A percentile compares a stretch with the other conserved stretches of the same genome.
Evolutionary conservation across 2,888 invertebrate genomes (phyloP).

Genomic region (Camponotus fellah): DNA sequence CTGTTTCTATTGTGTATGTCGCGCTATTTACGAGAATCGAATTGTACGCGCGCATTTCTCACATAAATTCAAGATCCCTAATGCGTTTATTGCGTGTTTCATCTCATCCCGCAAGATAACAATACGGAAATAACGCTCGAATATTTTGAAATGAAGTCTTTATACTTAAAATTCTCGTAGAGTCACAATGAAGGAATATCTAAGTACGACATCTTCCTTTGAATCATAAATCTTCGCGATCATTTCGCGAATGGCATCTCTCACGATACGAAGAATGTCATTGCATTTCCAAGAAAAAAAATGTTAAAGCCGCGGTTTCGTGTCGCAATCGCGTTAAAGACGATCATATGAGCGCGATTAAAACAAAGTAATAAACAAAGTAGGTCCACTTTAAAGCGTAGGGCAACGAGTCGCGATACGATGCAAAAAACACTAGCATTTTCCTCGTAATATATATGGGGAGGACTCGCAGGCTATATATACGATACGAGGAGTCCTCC

Average conservation of each 20-base stretch:
- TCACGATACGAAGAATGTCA: conserved; percentile 7
- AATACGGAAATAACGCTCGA: not conserved
- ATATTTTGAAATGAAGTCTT: not conserved
- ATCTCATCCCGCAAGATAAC: not conserved
- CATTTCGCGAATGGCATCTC: not conserved
- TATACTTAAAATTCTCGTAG: not conserved
- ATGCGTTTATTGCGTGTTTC: not conserved
- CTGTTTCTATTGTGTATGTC: not conserved
- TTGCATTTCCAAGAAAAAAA: conserved; percentile 13
- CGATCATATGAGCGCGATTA: conserved; percentile 28
- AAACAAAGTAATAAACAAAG: conserved; percentile 59
- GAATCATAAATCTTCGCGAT: not conserved
- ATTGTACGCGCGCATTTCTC: not conserved
- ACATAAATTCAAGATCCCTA: not conserved
- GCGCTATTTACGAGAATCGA: not conserved
- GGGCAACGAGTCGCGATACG: conserved; percentile 38
- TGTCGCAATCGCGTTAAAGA: not conserved
- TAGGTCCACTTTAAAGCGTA: conserved; percentile 64
- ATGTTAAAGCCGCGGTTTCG: not conserved
- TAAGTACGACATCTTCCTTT: not conserved
- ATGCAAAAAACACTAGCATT: conserved; percentile 65
- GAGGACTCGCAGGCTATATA: conserved; percentile 36
- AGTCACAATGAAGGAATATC: not conserved
- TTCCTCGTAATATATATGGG: conserved; percentile 56
- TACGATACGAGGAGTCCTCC: conserved; percentile 48